Base-by-base conservation (phyloP, 1,140 invertebrate genomes). In the Listronotus oregonensis region DNA sequence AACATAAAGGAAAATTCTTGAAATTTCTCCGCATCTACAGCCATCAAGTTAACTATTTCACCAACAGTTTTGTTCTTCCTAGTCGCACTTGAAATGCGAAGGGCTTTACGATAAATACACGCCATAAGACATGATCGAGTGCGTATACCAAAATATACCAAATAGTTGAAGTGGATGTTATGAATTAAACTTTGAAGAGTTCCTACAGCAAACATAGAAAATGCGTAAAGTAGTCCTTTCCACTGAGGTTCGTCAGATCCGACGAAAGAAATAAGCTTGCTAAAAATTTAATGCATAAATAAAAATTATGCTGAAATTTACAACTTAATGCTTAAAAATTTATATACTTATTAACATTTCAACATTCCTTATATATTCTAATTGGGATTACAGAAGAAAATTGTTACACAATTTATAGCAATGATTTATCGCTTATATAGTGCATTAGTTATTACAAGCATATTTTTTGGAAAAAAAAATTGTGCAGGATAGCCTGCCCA, bases 81-180 rank as follows among this genome's bases (percentile, higher is more conserved):
- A 0, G 91, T 86, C 0, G 85, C 79, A 73, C 90, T 92, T 0
- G 91, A 93, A 76, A 93, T 87, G 42, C 85, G 79, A 42, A 93
- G 77, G 2, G 90, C 89, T 80, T 99, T 99, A 73, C 89, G 85
- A 78, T 99, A 99, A 67, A 99, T 93, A 54, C 94, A 87, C 68
- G 94, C 92, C 11, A 96, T 95, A 14, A 99, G 81, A 0, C 93
- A 90, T 0, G 95, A 96, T 61, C 96, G 82, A 64, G 98, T 89
- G 46, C 92, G 86, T 81, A 98, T 86, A 7, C 95, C 96, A 32
- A 97, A 89, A 34, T 95, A 80, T 73, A 92, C 93, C 91, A 96
- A 95, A 31, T 89, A 84, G 73, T 93, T 88, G 78, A 95, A 95
- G 80, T 96, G 96, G 67, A 95, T 93, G 0, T 91, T 87, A 12